Conservation (phyloP, 2,888 invertebrate species). For the Pecten maximus region DNA sequence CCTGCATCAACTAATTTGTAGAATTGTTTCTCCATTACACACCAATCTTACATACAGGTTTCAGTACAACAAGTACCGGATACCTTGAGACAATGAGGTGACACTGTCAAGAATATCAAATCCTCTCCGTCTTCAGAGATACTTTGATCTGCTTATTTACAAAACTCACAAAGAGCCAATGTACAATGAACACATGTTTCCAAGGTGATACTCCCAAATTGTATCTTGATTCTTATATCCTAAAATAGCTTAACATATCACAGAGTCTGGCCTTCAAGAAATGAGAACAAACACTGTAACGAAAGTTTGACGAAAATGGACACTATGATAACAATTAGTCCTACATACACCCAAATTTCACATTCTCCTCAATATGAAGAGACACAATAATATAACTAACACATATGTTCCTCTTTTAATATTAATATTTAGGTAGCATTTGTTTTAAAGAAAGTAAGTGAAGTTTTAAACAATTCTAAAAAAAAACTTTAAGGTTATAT, state of each 20-base stretch:
- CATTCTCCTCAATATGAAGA: background rate
- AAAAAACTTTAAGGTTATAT: no score
- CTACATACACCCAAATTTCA: background rate
- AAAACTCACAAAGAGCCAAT: background rate
- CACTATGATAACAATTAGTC: no score
- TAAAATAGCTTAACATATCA: no score
- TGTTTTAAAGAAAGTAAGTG: no score
- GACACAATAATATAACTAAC: background rate
- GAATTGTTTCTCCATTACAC: background rate
- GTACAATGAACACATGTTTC: constrained; percentile 4
- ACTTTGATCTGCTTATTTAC: background rate
- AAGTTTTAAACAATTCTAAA: no score
- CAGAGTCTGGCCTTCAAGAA: background rate
- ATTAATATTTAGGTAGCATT: no score
- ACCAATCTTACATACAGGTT: background rate
- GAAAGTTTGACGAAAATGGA: no score
- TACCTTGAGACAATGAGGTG: background rate
- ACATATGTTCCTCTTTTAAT: no score
- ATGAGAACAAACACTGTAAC: background rate
- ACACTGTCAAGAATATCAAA: background rate
- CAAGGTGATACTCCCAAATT: background rate
- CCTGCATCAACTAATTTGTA: constrained; percentile 7
- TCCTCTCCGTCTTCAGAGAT: background rate
- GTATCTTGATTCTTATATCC: background rate
- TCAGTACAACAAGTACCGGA: background rate